phyloP scores from a whole-genome alignment of 2,797 vertebrate genomes.

The Betta splendens region DNA sequence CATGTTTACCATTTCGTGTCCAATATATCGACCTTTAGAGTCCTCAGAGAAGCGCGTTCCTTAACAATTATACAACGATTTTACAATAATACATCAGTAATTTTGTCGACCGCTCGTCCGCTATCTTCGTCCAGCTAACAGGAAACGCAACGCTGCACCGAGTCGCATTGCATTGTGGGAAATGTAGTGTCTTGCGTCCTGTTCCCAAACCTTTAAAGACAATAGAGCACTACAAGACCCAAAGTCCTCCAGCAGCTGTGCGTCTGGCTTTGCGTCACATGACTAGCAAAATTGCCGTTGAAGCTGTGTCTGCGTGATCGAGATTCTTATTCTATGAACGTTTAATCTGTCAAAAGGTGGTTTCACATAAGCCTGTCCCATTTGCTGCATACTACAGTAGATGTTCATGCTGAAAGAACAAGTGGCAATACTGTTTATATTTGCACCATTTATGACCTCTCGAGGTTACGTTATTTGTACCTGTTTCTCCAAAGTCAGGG shows the following conservation, averaged over 20 bases:
- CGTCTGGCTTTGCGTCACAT: conserved; percentile 53
- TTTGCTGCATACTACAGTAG: conserved; percentile 3
- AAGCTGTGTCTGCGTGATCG: background rate
- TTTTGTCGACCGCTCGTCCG: conserved; percentile 60
- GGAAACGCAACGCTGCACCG: conserved; percentile 40
- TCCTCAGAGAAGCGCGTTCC: conserved; percentile 37
- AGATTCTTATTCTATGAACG: background rate
- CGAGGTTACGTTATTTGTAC: conserved; percentile 49
- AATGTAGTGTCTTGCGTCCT: conserved; percentile 44
- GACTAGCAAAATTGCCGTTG: conserved; percentile 24
- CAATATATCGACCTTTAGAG: conserved; percentile 17
- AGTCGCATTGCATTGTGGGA: conserved; percentile 53
- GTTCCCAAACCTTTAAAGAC: fast-evolving
- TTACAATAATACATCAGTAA: conserved; percentile 60
- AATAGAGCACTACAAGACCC: conserved; percentile 70
- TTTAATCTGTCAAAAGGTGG: background rate
- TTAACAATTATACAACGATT: conserved; percentile 27
- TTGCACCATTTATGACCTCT: conserved; percentile 32
- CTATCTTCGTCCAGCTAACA: conserved; percentile 67
- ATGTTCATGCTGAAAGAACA: conserved; percentile 21
- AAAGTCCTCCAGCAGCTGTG: background rate
- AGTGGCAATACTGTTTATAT: conserved; percentile 1
- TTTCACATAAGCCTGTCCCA: no score
- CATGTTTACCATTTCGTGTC: conserved; percentile 75
- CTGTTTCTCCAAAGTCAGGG: conserved; percentile 60